Conservation (phyloP, 35 echinoderm and acorn worm genomes). For the Heliocidaris erythrogramma region DNA sequence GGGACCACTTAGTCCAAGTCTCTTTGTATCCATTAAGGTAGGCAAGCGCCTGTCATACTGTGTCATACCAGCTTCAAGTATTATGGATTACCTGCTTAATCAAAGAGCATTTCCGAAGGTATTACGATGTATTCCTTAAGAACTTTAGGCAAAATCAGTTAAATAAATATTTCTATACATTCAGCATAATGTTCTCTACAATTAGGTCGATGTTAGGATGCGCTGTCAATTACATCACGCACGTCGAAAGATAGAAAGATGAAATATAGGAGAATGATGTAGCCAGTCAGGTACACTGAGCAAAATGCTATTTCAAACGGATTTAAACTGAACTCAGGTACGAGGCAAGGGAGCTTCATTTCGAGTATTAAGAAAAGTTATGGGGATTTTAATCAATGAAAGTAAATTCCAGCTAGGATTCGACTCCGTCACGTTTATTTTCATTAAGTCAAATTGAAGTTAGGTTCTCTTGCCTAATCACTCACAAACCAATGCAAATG, state of each 20-base stretch:
- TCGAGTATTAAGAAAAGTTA: conserved; percentile 9
- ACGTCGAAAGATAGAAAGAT: neutral
- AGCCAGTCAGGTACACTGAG: neutral
- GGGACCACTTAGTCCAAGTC: neutral
- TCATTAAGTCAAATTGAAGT: conserved; percentile 28
- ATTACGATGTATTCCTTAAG: neutral
- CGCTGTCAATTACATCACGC: conserved; percentile 30
- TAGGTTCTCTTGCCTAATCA: neutral
- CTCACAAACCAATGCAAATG: neutral
- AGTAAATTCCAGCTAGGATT: neutral
- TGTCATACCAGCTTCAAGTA: neutral
- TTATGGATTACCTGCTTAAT: conserved; percentile 32
- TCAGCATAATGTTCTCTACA: conserved; percentile 13
- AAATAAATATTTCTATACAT: conserved; percentile 28
- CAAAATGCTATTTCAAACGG: neutral
- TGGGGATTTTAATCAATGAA: conserved; percentile 38
- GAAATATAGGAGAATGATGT: neutral
- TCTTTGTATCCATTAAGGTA: conserved; percentile 9
- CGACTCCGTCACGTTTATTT: conserved; percentile 18
- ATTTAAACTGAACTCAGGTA: neutral
- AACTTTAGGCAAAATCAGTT: conserved; percentile 22
- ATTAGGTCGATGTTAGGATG: neutral
- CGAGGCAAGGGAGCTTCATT: neutral
- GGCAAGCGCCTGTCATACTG: neutral
- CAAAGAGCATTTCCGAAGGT: conserved; percentile 27